Percentiles rank a stretch among this genome's conserved stretches.
These are phyloP conservation scores for Cheilosia impressa DNA, from an alignment of 2,888 invertebrate species.

Conservation along the genomic window DNA sequence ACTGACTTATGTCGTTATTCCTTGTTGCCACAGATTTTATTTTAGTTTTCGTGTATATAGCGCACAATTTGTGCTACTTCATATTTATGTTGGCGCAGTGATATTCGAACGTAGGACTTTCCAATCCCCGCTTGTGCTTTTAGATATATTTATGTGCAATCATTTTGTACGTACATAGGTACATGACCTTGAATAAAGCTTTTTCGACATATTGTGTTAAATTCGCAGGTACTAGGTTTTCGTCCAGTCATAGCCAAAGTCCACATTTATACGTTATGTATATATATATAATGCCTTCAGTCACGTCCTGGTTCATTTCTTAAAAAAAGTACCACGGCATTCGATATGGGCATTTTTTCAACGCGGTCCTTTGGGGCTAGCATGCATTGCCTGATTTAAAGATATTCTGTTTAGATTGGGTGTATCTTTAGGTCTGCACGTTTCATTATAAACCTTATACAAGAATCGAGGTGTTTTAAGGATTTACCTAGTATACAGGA, in stretches of 20 bases:
- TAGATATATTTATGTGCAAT: neutral
- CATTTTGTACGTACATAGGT: no score
- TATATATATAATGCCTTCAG: neutral
- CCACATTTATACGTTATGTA: neutral
- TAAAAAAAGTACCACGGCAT: neutral
- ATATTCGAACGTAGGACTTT: neutral
- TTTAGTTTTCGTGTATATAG: neutral
- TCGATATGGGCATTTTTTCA: neutral
- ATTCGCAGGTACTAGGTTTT: neutral
- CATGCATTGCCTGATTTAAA: conserved; percentile 5
- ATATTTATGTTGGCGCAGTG: conserved; percentile 13
- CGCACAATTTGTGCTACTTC: conserved; percentile 7
- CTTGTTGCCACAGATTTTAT: no score
- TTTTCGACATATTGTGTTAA: neutral
- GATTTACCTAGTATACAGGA: neutral
- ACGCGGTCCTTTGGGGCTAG: conserved; percentile 14
- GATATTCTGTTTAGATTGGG: neutral
- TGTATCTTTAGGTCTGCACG: conserved; percentile 8
- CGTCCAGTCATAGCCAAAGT: neutral
- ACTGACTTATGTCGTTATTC: no score
- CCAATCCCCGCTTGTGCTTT: neutral
- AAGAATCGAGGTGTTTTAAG: conserved; percentile 1
- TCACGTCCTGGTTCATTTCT: neutral
- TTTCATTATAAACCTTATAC: neutral
- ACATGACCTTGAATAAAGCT: conserved; percentile 1